Evolutionary conservation across 1,140 invertebrate species (phyloP).

Genomic region (Ceratitis capitata): DNA sequence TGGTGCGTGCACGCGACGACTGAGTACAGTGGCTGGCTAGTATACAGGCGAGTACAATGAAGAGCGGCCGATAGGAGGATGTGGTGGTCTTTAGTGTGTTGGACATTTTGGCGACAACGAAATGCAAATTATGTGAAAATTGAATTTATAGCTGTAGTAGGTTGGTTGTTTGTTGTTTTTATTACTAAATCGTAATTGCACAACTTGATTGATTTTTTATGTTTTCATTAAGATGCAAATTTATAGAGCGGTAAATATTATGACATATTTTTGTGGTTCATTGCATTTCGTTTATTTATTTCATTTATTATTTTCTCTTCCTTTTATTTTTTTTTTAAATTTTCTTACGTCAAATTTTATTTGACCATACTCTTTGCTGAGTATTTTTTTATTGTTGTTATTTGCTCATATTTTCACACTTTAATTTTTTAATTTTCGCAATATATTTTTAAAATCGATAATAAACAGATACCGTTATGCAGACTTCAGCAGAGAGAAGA

Average conservation of each 20-base stretch:
- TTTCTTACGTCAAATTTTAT: not conserved
- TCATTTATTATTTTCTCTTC: no score
- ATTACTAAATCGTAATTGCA: not conserved
- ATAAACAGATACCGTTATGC: no score
- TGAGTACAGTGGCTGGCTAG: conserved; percentile 40
- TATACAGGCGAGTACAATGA: conserved; percentile 21
- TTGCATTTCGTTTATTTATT: no score
- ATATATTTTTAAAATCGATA: no score
- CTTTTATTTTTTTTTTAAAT: no score
- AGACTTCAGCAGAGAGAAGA: no score
- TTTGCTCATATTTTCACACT: not conserved
- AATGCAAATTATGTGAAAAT: not conserved
- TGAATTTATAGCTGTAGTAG: not conserved
- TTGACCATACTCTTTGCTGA: not conserved
- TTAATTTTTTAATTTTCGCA: not conserved
- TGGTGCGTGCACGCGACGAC: conserved; percentile 60
- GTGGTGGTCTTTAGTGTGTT: not conserved
- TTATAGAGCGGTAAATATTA: not conserved
- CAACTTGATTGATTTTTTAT: not conserved
- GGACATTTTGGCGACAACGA: not conserved
- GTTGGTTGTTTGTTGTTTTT: not conserved
- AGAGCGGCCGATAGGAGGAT: conserved; percentile 13
- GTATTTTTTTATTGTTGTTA: not conserved
- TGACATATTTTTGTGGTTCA: not conserved
- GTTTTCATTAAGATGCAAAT: not conserved